Base-by-base conservation (phyloP, 2,888 invertebrate genomes). In the Ophioninae sp. region DNA sequence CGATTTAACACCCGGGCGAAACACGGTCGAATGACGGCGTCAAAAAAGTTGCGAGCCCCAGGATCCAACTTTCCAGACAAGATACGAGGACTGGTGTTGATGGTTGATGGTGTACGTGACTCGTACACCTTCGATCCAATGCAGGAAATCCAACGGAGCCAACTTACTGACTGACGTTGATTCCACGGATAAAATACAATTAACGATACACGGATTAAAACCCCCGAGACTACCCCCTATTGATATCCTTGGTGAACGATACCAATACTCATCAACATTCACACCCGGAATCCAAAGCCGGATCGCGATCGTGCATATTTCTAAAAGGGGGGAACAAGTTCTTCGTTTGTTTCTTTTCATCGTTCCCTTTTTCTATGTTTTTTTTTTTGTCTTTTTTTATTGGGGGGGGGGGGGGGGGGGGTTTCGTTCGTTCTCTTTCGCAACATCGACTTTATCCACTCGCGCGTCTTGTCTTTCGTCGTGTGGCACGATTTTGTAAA, bases 151-250 rank as follows among this genome's bases (percentile, higher is more conserved):
- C 57, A 78, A 65, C 59, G 74, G 74, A 76, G 68, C 39, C 57
- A 76, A 82, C 68, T 79, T 74, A 44, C 79, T 79, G 84, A 82
- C 68, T 84, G 84, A 84, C 84, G 79, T 79, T 84, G 84, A 84
- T 84, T 82, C 76, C 56, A 73, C 81, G 73, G 78, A 84, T 70
- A 78, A 73, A 84, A 84, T 84, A 84, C 84, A 84, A 84, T 84
- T 84, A 84, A 70, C 81, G 84, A 84, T 82, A 82, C 81, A 73
- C 84, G 70, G 50, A 79, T 82, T 70, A 61, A 50, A 62, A 61
- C 20, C 8, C 65, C 20, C 8, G 10, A 39, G 61, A 17, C 70
- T 79, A 3, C 30, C 30, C 30, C 76, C 81, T 79, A 82, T 82
- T 79, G 81, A 82, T 84, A 81, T 79, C 81, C 21, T 73, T 75